Percentiles rank a stretch among this genome's conserved stretches.
Conservation (phyloP, 1,140 invertebrate genomes). For the Harlomillsia oculata region DNA sequence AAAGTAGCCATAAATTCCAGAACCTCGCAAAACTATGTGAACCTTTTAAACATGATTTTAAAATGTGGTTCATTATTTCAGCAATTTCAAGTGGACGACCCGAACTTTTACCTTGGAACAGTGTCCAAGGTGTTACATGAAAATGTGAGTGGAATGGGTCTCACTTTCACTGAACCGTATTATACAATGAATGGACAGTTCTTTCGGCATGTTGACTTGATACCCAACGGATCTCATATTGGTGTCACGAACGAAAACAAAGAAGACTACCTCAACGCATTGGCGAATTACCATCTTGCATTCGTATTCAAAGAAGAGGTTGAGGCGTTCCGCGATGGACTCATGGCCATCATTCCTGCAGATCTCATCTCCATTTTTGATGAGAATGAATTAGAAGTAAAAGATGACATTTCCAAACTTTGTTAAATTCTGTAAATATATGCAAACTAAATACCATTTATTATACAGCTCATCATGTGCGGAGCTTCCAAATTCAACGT, state of each 20-base stretch:
- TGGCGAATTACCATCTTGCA: conserved; percentile 76
- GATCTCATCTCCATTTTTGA: conserved; percentile 88
- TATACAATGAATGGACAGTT: neutral
- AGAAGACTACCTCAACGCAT: conserved; percentile 70
- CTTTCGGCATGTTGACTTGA: conserved; percentile 53
- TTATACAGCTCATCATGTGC: conserved; percentile 15
- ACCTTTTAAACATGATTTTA: neutral
- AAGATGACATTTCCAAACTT: too few species aligned
- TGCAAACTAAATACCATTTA: neutral
- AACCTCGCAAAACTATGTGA: neutral
- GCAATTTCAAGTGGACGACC: neutral
- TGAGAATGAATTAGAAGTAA: conserved; percentile 89
- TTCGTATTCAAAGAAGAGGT: conserved; percentile 69
- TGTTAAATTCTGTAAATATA: neutral
- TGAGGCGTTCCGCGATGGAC: conserved; percentile 73
- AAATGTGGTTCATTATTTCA: neutral
- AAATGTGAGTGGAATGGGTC: neutral
- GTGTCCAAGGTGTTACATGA: neutral
- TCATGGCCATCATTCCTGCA: conserved; percentile 84
- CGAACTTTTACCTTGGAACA: neutral
- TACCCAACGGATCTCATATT: conserved; percentile 58
- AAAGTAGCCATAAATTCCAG: neutral
- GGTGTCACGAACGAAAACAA: conserved; percentile 65
- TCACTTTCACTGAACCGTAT: conserved; percentile 1
- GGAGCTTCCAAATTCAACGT: conserved; percentile 9